Evolutionary conservation across 1,140 invertebrate genomes (phyloP), one percentile per base, ranked within the genome.

Genomic region (Cydia amplana): DNA sequence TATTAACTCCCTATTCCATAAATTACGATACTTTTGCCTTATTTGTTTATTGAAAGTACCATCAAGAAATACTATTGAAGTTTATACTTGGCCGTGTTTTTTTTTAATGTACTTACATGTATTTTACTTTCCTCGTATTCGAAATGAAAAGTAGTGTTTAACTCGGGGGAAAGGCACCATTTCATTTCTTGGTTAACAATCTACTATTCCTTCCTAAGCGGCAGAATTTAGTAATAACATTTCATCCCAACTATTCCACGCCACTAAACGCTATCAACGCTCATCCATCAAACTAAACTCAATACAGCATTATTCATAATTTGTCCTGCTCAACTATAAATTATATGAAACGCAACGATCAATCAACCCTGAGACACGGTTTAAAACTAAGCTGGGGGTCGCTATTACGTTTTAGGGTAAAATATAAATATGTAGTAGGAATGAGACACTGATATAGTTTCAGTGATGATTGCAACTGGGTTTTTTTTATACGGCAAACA

Each of bases 241-340:
- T 60, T 60, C 4, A 70, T 70, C 36, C 28, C n/a, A 16, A 70
- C 32, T 70, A 70, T 40, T 70, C 32, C 32, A 43, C 28, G 23
- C 65, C n/a, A 70, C 65, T 70, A 36, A 70, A 70, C 65, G 32
- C 65, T 20, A 70, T 70, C 32, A 32, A 14, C n/a, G 43, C 46
- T 12, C 32, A 73, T 73, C 72, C 72, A 73, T 73, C 72, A 74
- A 77, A 43, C 16, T 51, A 67, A 73, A 75, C 18, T 20, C 63
- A 73, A 63, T 55, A 73, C 78, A 82, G 81, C 83, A 82, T 84
- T 83, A 82, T 85, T 83, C 80, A 87, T 87, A 86, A 87, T 85
- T 85, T 85, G 83, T 84, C 80, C 79, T 77, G 78, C 81, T 80
- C 74, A 81, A 79, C 85, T 85, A 83, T 87, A 85, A 85, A 86